Conservation (phyloP, 2,888 invertebrate species). For the Lepidocyrtinus sp. region DNA sequence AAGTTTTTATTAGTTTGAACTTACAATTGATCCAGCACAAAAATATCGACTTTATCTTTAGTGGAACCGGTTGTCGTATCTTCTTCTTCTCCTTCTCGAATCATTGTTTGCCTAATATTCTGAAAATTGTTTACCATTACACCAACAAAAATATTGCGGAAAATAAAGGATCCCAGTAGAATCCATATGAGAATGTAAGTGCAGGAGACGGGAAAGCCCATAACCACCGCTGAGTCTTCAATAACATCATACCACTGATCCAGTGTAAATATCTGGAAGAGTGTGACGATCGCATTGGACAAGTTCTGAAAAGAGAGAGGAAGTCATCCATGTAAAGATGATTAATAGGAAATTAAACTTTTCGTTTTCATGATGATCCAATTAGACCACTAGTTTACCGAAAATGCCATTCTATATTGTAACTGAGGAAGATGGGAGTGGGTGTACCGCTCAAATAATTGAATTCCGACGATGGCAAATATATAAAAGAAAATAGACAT, state of each 20-base stretch:
- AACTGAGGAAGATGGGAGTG: constrained; percentile 52
- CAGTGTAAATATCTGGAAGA: constrained; percentile 68
- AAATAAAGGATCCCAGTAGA: constrained; percentile 68
- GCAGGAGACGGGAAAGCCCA: constrained; percentile 41
- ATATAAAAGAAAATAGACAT: constrained; percentile 69
- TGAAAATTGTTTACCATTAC: constrained; percentile 69
- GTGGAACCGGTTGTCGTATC: no score
- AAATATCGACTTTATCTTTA: constrained; percentile 30
- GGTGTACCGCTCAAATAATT: constrained; percentile 60
- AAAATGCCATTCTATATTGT: constrained; percentile 52
- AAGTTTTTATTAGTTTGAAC: not conserved
- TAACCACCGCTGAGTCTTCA: constrained; percentile 41
- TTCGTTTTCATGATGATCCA: constrained; percentile 1
- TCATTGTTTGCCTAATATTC: constrained; percentile 60
- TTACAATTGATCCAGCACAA: constrained; percentile 41
- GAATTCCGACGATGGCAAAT: constrained; percentile 67
- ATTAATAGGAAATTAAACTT: not conserved
- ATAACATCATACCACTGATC: constrained; percentile 68
- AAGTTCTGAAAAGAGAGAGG: constrained; percentile 50
- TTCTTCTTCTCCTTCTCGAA: not conserved
- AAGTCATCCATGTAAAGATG: not conserved
- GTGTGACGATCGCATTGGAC: constrained; percentile 58
- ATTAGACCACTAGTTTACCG: constrained; percentile 39
- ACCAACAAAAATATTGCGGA: constrained; percentile 68
- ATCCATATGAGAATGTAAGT: constrained; percentile 65